These are phyloP conservation scores for Ennomos fuscantarius DNA, from an alignment of 2,888 invertebrate species.

Conservation along the genomic window DNA sequence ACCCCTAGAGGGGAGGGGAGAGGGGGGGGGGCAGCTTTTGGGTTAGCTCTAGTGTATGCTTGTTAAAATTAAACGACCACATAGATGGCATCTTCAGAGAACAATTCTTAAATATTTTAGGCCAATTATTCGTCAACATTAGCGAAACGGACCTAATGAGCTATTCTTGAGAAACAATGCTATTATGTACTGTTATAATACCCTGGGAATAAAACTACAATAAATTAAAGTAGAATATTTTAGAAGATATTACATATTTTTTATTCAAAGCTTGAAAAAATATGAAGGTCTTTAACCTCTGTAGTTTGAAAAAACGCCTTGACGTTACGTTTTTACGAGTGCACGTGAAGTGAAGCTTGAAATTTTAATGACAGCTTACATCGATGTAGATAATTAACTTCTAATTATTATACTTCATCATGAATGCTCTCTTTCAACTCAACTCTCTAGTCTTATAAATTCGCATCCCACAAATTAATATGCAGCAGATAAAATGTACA, in stretches of 20 bases:
- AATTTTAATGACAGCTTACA: constrained; percentile 32
- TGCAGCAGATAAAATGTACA: constrained; percentile 24
- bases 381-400: constrained; percentile 20
- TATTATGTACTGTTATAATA: background rate
- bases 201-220: too few relatives aligned
- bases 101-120: constrained; percentile 16
- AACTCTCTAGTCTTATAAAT: constrained; percentile 34
- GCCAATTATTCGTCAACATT: background rate
- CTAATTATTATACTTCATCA: constrained; percentile 34
- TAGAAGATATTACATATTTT: background rate
- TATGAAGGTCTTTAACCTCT: constrained; percentile 15
- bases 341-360: constrained; percentile 30
- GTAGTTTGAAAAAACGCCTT: constrained; percentile 1
- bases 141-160: constrained; percentile 6
- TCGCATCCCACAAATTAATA: constrained; percentile 21
- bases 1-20: constrained; percentile 24
- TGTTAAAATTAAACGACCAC: constrained; percentile 27
- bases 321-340: constrained; percentile 26
- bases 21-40: too few relatives aligned
- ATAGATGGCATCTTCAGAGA: constrained; percentile 14
- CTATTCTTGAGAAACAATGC: constrained; percentile 14
- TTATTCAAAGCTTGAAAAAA: background rate
- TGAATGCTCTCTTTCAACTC: constrained; percentile 31
- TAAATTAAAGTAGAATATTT: too few relatives aligned
- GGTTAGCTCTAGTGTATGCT: constrained; percentile 28